These are phyloP conservation scores for Tortrix viridana DNA, from an alignment of 2,888 invertebrate species.

Conservation along the genomic window DNA sequence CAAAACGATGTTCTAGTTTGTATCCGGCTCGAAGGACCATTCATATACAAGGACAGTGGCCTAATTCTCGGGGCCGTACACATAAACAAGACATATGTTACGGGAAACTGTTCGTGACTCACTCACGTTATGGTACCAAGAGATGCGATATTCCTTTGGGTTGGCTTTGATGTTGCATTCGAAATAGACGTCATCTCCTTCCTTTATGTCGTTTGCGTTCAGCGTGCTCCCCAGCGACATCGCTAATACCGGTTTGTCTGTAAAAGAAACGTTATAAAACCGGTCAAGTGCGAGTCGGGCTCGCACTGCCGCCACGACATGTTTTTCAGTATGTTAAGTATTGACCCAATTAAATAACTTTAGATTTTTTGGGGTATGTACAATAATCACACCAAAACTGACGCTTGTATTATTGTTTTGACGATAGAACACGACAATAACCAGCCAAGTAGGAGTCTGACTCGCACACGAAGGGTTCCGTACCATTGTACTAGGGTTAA, in stretches of 20 bases:
- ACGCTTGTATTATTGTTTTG: too few species aligned
- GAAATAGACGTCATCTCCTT: slow-evolving; percentile 95
- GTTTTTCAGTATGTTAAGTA: too few species aligned
- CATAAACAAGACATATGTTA: slow-evolving; percentile 27
- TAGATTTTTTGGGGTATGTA: too few species aligned
- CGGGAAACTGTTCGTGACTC: slow-evolving; percentile 35
- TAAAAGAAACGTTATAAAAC: slow-evolving; percentile 16
- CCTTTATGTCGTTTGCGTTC: slow-evolving; percentile 94
- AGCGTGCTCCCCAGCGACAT: slow-evolving; percentile 93
- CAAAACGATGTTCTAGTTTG: neutral
- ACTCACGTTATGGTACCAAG: slow-evolving; percentile 96
- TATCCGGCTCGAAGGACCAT: slow-evolving; percentile 8
- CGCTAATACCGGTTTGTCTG: slow-evolving; percentile 72
- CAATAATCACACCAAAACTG: too few species aligned
- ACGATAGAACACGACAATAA: too few species aligned
- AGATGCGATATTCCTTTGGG: slow-evolving; percentile 92
- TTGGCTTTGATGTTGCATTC: slow-evolving; percentile 94
- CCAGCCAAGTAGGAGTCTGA: too few species aligned
- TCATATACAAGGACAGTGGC: neutral
- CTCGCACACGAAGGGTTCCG: too few species aligned
- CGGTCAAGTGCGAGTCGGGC: too few species aligned
- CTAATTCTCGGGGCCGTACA: neutral
- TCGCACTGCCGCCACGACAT: too few species aligned
- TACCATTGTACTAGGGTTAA: too few species aligned
- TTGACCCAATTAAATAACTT: too few species aligned